A percentile compares a stretch with the other conserved stretches of the same genome.
Conservation (phyloP, 2,113 vertebrate genomes). For the Vombatus ursinus region DNA sequence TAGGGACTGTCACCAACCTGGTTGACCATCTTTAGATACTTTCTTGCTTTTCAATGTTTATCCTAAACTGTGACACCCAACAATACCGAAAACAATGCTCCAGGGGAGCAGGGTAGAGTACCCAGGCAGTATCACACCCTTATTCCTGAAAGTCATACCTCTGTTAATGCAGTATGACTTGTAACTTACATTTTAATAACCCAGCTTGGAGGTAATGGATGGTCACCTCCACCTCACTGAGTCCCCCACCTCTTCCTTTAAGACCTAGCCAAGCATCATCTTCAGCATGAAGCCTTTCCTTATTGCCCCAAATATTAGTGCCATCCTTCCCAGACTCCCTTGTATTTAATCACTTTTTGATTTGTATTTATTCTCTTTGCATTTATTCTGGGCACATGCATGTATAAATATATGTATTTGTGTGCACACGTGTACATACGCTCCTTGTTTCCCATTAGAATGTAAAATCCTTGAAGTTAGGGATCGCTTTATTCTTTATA, state of each 20-base stretch:
- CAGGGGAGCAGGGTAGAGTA: background rate
- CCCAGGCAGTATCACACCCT: background rate
- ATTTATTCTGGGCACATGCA: background rate
- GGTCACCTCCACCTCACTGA: background rate
- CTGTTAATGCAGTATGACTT: background rate
- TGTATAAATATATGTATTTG: background rate
- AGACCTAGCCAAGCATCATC: background rate
- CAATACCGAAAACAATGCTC: background rate
- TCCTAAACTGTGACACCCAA: background rate
- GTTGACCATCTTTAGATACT: background rate
- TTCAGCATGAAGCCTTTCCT: background rate
- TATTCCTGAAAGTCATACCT: background rate
- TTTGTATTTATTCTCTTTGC: background rate
- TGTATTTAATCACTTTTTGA: background rate
- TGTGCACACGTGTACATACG: background rate
- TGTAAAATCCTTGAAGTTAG: background rate
- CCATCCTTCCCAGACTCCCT: background rate
- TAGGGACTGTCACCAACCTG: background rate
- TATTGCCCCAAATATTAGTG: background rate
- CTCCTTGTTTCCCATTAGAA: background rate
- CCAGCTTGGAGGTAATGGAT: background rate
- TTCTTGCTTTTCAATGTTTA: background rate
- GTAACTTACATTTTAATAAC: background rate
- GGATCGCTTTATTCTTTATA: background rate
- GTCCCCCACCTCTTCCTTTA: background rate